Base-by-base conservation (phyloP, 1,140 invertebrate genomes). In the Drosophila lini region DNA sequence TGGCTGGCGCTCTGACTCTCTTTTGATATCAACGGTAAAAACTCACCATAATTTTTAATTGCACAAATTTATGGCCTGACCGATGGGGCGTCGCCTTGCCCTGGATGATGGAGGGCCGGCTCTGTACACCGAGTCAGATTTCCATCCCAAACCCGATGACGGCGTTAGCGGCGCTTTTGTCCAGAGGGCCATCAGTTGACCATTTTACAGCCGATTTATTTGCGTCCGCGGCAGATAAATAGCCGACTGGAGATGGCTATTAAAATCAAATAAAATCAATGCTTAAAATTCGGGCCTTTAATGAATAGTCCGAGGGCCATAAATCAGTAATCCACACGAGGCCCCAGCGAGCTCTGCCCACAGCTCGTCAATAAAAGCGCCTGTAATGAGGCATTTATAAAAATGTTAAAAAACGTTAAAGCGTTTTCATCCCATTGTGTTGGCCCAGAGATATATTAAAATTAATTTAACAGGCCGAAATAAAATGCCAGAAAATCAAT, bases 241-340 rank as follows among this genome's bases (percentile, higher is more conserved):
- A 61, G 78, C 58, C 74, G 45, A 16, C 53, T 56, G 53, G 53
- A 41, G 10, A 13, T 41, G 47, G 74, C 76, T 88, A 86, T 86
- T 86, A 86, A 86, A 86, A 88, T 88, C 83, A 60, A 86, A 86
- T 86, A 86, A 86, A 86, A 86, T 88, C 83, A 88, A 83, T 88
- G 76, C 75, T 83, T 74, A 70, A 81, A 84, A 74, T 60, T 74
- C 56, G 70, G 57, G 42, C 48, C 65, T 77, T 88, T 88, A 88
- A 86, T 88, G 83, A 88, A 88, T 89, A 73, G 84, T 63, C 67
- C 67, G 61, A 56, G 50, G 13, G 65, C 58, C 84, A 83, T 88
- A 88, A 88, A 88, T 88, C 83, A 89, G 83, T 83, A 86, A 86
- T 88, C 80, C 64, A 86, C 79, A 83, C 69, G 71, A 45, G 41